Evolutionary conservation across 2,113 vertebrate species (phyloP), one percentile per base, ranked within the genome.

Genomic region (Capra hircus): DNA sequence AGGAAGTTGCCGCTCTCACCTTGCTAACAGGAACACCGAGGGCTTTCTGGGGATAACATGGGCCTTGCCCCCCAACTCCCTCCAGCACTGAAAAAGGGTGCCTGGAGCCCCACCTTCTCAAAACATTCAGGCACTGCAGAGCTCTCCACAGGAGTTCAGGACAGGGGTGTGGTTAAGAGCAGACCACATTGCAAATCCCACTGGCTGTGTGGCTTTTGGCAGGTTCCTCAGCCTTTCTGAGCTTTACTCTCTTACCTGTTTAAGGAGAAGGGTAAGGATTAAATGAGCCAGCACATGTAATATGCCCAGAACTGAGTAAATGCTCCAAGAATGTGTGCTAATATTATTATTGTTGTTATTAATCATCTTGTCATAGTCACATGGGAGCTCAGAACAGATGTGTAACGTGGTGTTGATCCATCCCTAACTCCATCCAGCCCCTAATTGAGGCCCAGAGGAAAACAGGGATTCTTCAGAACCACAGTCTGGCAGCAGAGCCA

Each of bases 201-300:
- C 55, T 36, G 86, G 62, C 92, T 88, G 80, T 71, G 94, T 78
- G 92, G 15, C 77, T 94, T 95, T 28, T 62, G 67, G 40, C 33
- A 80, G 94, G 19, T 87, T 78, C 13, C n/a, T 96, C 71, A 60
- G 33, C 77, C 74, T 88, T 86, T 92, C 97, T 88, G 96, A 83
- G 64, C 59, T 83, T n/a, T 40, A 36, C 30, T 95, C 45, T 17
- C 4, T 43, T n/a, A 17, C 28, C 81, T 52, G n/a, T 59, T 87
- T 83, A 81, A 90, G 80, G 82, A 91, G n/a, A 91, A n/a, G 28
- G 43, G 36, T 45, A 74, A 81, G 23, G 71, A 90, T 84, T 83
- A 81, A 95, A 92, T 50, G 21, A 94, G 94, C 77, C 25, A 62
- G 78, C 17, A n/a, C 57, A 7, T 8, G 8, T 57, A 60, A 80